Evolutionary conservation across 2,797 vertebrate genomes (phyloP).

Genomic region (Ceyx erithaca): DNA sequence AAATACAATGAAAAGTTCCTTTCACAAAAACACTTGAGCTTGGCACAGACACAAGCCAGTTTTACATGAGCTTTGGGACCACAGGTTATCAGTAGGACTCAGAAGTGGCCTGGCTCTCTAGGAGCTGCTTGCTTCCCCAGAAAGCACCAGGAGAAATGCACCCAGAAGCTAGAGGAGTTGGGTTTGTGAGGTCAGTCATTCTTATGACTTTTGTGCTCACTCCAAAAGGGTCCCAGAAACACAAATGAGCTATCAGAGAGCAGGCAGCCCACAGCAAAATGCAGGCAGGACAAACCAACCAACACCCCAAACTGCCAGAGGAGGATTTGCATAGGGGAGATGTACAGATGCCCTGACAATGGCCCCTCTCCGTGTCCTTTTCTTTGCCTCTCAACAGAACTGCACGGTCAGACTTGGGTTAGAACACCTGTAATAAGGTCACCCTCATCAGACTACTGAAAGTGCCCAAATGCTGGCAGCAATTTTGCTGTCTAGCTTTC

Average conservation of each 20-base stretch:
- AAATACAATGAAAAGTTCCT: not conserved
- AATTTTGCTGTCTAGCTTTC: not conserved
- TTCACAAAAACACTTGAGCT: not conserved
- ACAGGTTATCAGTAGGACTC: not conserved
- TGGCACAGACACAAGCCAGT: fast-evolving
- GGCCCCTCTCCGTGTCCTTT: not conserved
- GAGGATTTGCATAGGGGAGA: not conserved
- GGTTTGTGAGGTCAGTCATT: not conserved
- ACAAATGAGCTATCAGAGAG: too few relatives aligned
- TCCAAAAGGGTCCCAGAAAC: not conserved
- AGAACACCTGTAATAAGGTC: not conserved
- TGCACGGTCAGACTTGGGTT: not conserved
- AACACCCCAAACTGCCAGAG: not conserved
- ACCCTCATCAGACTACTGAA: not conserved
- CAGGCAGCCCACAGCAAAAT: not conserved
- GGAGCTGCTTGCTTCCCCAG: not conserved
- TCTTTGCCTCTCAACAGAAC: not conserved
- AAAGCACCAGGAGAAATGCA: not conserved
- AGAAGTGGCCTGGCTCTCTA: not conserved
- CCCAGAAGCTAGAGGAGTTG: not conserved
- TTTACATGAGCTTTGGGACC: not conserved
- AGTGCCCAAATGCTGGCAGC: not conserved
- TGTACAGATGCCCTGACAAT: not conserved
- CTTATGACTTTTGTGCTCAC: not conserved
- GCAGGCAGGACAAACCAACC: not conserved